Evolutionary conservation across 2,797 vertebrate genomes (phyloP).

Genomic region (Lophius americanus): DNA sequence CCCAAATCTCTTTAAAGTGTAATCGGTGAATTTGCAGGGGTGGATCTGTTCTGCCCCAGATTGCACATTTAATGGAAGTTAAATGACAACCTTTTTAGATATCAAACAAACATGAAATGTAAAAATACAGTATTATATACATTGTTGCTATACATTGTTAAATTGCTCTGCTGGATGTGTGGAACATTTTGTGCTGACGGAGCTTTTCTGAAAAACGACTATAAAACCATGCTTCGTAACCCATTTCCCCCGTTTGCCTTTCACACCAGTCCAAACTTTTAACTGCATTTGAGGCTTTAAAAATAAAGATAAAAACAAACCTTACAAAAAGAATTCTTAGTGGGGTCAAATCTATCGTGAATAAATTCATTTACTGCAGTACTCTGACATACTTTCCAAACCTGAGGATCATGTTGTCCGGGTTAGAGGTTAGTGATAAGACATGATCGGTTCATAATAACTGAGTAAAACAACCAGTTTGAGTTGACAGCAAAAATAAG

Average conservation of each 20-base stretch:
- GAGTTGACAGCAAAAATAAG: neutral
- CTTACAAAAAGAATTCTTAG: neutral
- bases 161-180: too few species aligned
- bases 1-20: too few species aligned
- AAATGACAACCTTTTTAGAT: too few species aligned
- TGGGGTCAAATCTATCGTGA: too few species aligned
- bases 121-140: too few species aligned
- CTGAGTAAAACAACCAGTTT: conserved; percentile 6
- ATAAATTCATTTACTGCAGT: too few species aligned
- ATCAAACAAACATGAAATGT: too few species aligned
- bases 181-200: neutral
- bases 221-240: neutral
- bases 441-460: neutral
- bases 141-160: too few species aligned
- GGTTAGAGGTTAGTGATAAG: neutral
- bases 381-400: neutral
- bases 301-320: too few species aligned
- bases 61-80: too few species aligned
- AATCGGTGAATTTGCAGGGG: too few species aligned
- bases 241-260: neutral
- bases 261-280: neutral
- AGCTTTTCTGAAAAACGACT: neutral
- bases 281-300: neutral
- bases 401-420: neutral
- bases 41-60: too few species aligned